Base-by-base conservation (phyloP, 2,113 vertebrate species). In the Chascanopsetta lugubris region DNA sequence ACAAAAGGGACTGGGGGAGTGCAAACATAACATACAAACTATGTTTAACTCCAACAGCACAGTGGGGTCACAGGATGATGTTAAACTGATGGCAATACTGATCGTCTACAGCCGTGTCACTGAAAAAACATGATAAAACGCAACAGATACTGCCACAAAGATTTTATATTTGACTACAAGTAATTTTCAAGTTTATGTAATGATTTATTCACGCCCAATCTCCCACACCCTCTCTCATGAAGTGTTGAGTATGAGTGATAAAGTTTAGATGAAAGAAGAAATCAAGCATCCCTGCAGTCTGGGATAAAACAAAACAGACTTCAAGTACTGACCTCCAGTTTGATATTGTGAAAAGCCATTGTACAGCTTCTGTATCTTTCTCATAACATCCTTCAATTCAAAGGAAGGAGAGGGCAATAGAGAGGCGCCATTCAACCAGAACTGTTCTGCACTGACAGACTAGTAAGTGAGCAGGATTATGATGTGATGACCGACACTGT, bases 191-290 rank as follows among this genome's bases (percentile, higher is more conserved):
- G 11, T 12, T 40, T 5, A n/a, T 40, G 15, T n/a, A 40, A 40
- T 6, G 5, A n/a, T 2, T 5, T 46, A 10, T 46, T 48, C 20
- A 22, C 27, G 36, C 68, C 26, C 17, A 0, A n/a, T 24, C 34
- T 32, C 32, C 12, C 27, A 32, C 20, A 13, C 27, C 32, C 20
- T 17, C 6, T 64, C 8, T 49, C 46, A 30, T 18, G 8, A 27
- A 21, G 27, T 63, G 32, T 22, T 17, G 15, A 26, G n/a, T n/a
- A n/a, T n/a, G n/a, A 40, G 50, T 47, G 34, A 72, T 55, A 18
- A 68, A 36, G n/a, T 64, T 51, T 17, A 68, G 58, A 70, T 49
- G 8, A 29, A n/a, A 22, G 32, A 55, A 38, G 47, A 59, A 75
- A 75, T 61, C 63, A 65, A 69, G n/a, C 57, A 58, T 1, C 2